A percentile compares a stretch with the other conserved stretches of the same genome.
These are phyloP conservation scores for Plectropomus leopardus DNA, from an alignment of 2,113 vertebrate genomes.

Conservation along the genomic window DNA sequence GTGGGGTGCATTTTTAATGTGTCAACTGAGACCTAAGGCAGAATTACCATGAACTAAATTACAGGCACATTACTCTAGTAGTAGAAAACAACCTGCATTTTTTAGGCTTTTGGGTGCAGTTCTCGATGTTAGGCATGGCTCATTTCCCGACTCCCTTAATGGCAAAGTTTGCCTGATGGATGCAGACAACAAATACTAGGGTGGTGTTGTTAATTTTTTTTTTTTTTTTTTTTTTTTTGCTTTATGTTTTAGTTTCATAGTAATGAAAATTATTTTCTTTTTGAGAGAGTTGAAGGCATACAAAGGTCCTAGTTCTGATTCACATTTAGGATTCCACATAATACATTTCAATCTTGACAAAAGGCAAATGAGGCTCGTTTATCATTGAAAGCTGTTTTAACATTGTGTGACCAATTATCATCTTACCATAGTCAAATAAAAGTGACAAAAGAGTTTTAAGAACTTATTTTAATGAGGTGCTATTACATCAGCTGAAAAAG, in stretches of 20 bases:
- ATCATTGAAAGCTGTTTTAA: conserved; percentile 10
- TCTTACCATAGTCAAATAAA: conserved; percentile 9
- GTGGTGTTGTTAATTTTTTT: neutral
- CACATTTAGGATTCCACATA: conserved; percentile 1
- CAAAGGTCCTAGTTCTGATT: neutral
- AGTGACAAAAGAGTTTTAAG: conserved; percentile 18
- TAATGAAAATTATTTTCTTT: neutral
- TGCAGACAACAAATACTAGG: neutral
- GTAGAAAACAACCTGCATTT: conserved; percentile 8
- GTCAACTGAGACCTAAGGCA: conserved; percentile 66
- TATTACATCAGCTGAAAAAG: conserved; percentile 16
- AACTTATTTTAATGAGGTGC: conserved; percentile 19
- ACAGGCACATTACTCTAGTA: conserved; percentile 42
- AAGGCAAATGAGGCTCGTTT: conserved; percentile 8
- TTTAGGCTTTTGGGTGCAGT: conserved; percentile 11
- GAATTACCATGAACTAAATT: conserved; percentile 64
- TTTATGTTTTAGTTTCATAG: neutral
- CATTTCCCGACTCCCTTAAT: conserved; percentile 34
- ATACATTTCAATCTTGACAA: neutral
- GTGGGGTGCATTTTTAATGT: conserved; percentile 71
- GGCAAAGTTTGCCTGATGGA: conserved; percentile 26
- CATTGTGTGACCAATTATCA: conserved; percentile 6
- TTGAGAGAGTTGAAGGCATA: neutral
- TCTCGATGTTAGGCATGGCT: conserved; percentile 16
- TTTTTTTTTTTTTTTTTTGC: neutral